Conservation (phyloP, 2,888 invertebrate species). For the Mallateleia sp. region DNA sequence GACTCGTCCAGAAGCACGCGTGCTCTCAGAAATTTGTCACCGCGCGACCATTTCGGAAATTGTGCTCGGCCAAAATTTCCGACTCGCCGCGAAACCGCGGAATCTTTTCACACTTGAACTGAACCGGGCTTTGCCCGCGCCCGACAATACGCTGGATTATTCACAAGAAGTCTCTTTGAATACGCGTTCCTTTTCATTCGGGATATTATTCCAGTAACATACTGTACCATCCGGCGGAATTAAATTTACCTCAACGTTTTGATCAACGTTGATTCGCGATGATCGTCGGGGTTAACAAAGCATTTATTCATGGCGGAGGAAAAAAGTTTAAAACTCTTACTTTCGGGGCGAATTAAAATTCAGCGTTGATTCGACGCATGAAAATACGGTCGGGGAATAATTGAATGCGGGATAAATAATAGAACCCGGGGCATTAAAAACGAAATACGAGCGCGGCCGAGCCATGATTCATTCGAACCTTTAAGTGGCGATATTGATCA, state of each 20-base stretch:
- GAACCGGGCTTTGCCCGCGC: conserved; percentile 73
- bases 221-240: conserved; percentile 5
- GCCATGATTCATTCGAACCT: not conserved
- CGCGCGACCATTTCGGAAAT: conserved; percentile 64
- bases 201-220: conserved; percentile 44
- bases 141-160: conserved; percentile 37
- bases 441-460: not conserved
- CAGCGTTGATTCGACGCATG: conserved; percentile 12
- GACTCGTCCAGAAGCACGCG: conserved; percentile 39
- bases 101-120: conserved; percentile 77
- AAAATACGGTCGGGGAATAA: conserved; percentile 14
- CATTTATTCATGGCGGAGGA: too few relatives aligned
- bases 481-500: not conserved
- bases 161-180: conserved; percentile 34
- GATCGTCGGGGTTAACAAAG: too few relatives aligned
- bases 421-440: conserved; percentile 1
- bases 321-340: too few relatives aligned
- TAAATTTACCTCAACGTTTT: conserved; percentile 21
- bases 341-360: conserved; percentile 10
- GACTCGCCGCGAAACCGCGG: conserved; percentile 48
- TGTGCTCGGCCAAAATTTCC: conserved; percentile 36
- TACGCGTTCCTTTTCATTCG: conserved; percentile 29
- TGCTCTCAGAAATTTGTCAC: conserved; percentile 45
- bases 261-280: conserved; percentile 14
- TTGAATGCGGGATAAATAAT: conserved; percentile 13